These are phyloP conservation scores for Callionymus lyra DNA, from an alignment of 2,113 vertebrate species.

Conservation along the genomic window DNA sequence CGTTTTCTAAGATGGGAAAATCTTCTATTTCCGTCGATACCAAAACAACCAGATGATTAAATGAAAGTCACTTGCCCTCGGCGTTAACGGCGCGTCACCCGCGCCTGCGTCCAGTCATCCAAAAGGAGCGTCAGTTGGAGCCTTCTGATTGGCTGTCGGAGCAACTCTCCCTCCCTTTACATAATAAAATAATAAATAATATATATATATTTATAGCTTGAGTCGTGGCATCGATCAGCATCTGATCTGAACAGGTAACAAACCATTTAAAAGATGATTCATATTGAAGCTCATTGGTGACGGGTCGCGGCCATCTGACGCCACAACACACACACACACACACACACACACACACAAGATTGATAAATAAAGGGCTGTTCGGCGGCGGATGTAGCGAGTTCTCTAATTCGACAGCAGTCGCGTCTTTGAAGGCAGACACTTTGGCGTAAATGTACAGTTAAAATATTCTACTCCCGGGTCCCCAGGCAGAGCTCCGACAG, in stretches of 20 bases:
- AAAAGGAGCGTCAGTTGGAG: constrained; percentile 9
- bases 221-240: constrained; percentile 65
- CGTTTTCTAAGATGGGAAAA: too few relatives aligned
- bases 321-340: neutral
- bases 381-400: constrained; percentile 55
- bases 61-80: neutral
- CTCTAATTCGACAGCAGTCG: constrained; percentile 86
- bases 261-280: constrained; percentile 71
- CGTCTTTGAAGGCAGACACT: constrained; percentile 96
- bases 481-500: constrained; percentile 88
- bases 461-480: constrained; percentile 92
- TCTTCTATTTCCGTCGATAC: too few relatives aligned
- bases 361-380: constrained; percentile 45
- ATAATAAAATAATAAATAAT: constrained; percentile 1
- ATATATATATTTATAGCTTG: too few relatives aligned
- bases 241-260: constrained; percentile 69
- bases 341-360: constrained; percentile 1
- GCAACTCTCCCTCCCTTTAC: constrained; percentile 19
- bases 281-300: constrained; percentile 75
- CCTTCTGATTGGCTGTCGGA: constrained; percentile 32
- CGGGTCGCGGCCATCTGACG: neutral
- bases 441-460: constrained; percentile 98
- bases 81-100: constrained; percentile 4
- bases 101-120: constrained; percentile 3
- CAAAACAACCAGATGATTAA: neutral